phyloP scores from a whole-genome alignment of 2,888 invertebrate species.

The Operophtera brumata region DNA sequence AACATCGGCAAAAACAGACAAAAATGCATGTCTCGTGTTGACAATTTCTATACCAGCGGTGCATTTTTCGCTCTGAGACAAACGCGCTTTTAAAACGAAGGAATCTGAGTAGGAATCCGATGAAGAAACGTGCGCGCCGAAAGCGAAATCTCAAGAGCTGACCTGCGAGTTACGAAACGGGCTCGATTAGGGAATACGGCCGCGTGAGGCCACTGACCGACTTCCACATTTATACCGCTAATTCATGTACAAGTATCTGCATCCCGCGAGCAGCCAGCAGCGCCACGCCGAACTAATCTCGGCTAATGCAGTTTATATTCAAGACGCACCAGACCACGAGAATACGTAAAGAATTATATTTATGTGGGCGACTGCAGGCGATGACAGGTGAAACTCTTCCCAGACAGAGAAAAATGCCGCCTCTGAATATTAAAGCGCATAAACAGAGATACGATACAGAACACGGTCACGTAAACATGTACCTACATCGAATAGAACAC shows the following conservation, averaged over 20 bases:
- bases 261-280: conserved; percentile 45
- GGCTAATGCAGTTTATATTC: conserved; percentile 66
- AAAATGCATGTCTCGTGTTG: conserved; percentile 60
- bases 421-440: conserved; percentile 58
- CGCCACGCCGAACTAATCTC: conserved; percentile 47
- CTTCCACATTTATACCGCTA: conserved; percentile 76
- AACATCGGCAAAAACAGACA: conserved; percentile 44
- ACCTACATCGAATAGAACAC: conserved; percentile 50
- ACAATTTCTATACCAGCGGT: conserved; percentile 49
- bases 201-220: conserved; percentile 74
- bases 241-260: conserved; percentile 74
- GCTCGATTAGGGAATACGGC: conserved; percentile 70
- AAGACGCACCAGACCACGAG: conserved; percentile 52
- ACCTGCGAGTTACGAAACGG: conserved; percentile 65
- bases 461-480: conserved; percentile 55
- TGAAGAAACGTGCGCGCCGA: conserved; percentile 53
- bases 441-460: conserved; percentile 52
- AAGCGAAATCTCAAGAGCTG: conserved; percentile 67
- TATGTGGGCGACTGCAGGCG: conserved; percentile 61
- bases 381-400: conserved; percentile 71
- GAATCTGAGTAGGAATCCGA: conserved; percentile 48
- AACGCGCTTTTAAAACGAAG: conserved; percentile 56
- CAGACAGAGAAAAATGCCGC: conserved; percentile 58
- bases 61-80: conserved; percentile 45
- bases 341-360: conserved; percentile 72